Conservation (phyloP, 2,888 invertebrate species). For the Drosophila multiciliata region DNA sequence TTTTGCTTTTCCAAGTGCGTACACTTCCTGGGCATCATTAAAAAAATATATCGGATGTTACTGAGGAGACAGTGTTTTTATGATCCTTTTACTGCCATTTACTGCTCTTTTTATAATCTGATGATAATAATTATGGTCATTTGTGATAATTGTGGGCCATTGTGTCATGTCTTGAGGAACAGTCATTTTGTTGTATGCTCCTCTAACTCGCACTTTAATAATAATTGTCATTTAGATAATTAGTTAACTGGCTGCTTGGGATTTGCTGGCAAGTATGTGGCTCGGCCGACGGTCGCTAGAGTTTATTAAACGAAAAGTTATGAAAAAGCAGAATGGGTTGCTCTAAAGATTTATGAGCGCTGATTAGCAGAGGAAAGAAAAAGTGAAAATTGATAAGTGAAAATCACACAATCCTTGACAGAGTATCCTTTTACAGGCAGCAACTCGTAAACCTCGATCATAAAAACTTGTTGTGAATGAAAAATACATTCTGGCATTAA, state of each 20-base stretch:
- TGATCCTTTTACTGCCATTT: slow-evolving; percentile 54
- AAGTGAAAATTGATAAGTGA: slow-evolving; percentile 62
- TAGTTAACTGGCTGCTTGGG: slow-evolving; percentile 54
- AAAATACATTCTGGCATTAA: slow-evolving; percentile 45
- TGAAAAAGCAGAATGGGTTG: slow-evolving; percentile 51
- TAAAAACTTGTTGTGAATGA: slow-evolving; percentile 67
- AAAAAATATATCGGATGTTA: slow-evolving; percentile 35
- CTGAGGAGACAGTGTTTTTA: slow-evolving; percentile 50
- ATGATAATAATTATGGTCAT: slow-evolving; percentile 81
- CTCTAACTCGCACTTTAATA: slow-evolving; percentile 54
- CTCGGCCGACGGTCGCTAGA: slow-evolving; percentile 52
- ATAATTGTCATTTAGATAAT: slow-evolving; percentile 82
- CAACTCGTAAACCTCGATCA: slow-evolving; percentile 31
- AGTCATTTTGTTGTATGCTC: slow-evolving; percentile 23
- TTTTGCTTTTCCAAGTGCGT: slow-evolving; percentile 10
- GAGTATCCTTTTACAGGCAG: slow-evolving; percentile 14
- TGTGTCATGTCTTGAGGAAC: slow-evolving; percentile 58
- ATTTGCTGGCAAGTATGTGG: slow-evolving; percentile 52
- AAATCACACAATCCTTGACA: slow-evolving; percentile 29
- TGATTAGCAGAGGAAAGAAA: slow-evolving; percentile 56
- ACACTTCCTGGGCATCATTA: slow-evolving; percentile 40
- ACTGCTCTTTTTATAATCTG: slow-evolving; percentile 58
- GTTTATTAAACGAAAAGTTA: slow-evolving; percentile 82
- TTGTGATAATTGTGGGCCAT: slow-evolving; percentile 79
- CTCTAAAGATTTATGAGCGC: slow-evolving; percentile 57